phyloP scores from a whole-genome alignment of 2,888 invertebrate species.

The Andrena minutula region DNA sequence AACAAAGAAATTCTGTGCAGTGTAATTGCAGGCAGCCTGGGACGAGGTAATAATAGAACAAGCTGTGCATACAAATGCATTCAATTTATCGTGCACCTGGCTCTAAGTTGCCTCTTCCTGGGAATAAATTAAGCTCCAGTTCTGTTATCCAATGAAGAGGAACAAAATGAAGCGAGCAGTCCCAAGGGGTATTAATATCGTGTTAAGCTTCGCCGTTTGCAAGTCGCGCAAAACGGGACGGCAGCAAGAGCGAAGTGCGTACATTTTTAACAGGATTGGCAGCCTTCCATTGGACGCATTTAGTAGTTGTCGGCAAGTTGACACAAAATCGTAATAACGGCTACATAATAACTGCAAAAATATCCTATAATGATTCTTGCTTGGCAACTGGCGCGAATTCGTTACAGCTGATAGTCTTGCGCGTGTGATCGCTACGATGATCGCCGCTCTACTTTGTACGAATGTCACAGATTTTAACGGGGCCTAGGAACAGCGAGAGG shows the following conservation, averaged over 20 bases:
- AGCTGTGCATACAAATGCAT: not conserved
- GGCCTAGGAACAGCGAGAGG: not conserved
- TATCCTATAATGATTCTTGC: slow-evolving; percentile 42
- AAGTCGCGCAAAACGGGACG: not conserved
- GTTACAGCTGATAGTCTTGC: slow-evolving; percentile 22
- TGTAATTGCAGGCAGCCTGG: too few relatives aligned
- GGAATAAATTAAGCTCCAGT: not conserved
- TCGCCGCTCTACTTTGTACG: slow-evolving; percentile 19
- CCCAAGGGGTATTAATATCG: not conserved
- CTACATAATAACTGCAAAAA: slow-evolving; percentile 59
- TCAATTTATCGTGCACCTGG: not conserved
- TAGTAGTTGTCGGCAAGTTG: slow-evolving; percentile 24
- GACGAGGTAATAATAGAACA: not conserved
- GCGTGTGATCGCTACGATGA: not conserved
- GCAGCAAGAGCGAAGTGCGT: not conserved
- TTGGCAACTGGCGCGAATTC: slow-evolving; percentile 18
- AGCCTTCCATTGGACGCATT: slow-evolving; percentile 34
- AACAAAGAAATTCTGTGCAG: too few relatives aligned
- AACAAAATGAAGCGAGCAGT: not conserved
- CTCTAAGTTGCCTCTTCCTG: not conserved
- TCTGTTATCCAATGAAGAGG: not conserved
- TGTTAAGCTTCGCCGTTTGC: not conserved
- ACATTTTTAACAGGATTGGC: slow-evolving; percentile 42
- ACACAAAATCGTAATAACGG: slow-evolving; percentile 33
- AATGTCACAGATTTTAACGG: not conserved